Evolutionary conservation across 1,140 invertebrate species (phyloP).

Genomic region (Periplaneta americana): DNA sequence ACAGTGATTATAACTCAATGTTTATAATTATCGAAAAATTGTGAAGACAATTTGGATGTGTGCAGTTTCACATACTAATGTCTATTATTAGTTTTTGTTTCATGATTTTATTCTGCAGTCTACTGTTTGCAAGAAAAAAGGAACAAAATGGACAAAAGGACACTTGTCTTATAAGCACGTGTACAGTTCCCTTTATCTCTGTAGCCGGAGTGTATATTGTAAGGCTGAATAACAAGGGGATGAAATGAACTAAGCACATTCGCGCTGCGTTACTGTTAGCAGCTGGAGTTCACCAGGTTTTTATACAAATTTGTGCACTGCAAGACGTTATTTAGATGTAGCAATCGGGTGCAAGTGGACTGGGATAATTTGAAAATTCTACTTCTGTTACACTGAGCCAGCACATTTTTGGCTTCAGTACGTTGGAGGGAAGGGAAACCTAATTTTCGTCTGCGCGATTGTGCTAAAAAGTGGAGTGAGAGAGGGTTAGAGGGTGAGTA

Average conservation of each 20-base stretch:
- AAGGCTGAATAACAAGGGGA: too few species aligned
- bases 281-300: neutral
- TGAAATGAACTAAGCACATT: neutral
- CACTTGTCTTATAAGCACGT: too few species aligned
- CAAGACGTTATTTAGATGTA: neutral
- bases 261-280: neutral
- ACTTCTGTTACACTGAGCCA: neutral
- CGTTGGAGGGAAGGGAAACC: neutral
- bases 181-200: too few species aligned
- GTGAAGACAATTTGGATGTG: too few species aligned
- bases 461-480: neutral
- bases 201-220: too few species aligned
- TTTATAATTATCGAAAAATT: too few species aligned
- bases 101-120: too few species aligned
- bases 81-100: too few species aligned
- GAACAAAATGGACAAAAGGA: too few species aligned
- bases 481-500: neutral
- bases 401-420: neutral
- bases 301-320: neutral
- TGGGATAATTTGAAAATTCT: neutral
- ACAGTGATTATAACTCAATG: too few species aligned
- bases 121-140: too few species aligned
- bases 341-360: neutral
- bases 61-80: too few species aligned
- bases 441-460: neutral